phyloP scores from a whole-genome alignment of 2,888 invertebrate species.

The Microlaimidae sp. region DNA sequence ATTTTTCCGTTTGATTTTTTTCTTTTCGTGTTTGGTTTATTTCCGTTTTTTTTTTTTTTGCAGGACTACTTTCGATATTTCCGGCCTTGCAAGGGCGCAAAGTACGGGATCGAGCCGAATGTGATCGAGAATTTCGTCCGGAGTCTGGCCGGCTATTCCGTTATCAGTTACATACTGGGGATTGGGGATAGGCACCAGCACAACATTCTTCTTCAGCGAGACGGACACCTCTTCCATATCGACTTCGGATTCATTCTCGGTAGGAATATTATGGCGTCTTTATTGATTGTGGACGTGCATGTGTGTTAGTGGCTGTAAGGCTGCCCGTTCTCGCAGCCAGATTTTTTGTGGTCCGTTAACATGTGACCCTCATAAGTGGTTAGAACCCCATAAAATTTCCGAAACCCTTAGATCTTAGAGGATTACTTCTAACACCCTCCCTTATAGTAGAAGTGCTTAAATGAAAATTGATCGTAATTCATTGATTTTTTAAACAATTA shows the following conservation, averaged over 20 bases:
- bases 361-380: no score
- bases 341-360: no score
- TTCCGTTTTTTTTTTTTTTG: conserved; percentile 13
- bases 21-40: not conserved
- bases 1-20: not conserved
- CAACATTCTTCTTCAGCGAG: conserved; percentile 73
- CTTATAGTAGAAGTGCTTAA: no score
- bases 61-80: conserved; percentile 78
- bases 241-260: conserved; percentile 92
- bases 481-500: no score
- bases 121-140: conserved; percentile 88
- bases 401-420: no score
- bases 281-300: no score
- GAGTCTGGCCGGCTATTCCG: conserved; percentile 69
- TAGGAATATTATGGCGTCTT: no score
- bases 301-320: no score
- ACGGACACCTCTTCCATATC: conserved; percentile 78
- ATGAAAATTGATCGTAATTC: no score
- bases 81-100: conserved; percentile 66
- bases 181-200: conserved; percentile 95
- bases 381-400: no score
- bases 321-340: no score
- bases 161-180: conserved; percentile 88
- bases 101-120: conserved; percentile 74
- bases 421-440: no score